Evolutionary conservation across 2,888 invertebrate species (phyloP).

Genomic region (Drosophila nigricruria): DNA sequence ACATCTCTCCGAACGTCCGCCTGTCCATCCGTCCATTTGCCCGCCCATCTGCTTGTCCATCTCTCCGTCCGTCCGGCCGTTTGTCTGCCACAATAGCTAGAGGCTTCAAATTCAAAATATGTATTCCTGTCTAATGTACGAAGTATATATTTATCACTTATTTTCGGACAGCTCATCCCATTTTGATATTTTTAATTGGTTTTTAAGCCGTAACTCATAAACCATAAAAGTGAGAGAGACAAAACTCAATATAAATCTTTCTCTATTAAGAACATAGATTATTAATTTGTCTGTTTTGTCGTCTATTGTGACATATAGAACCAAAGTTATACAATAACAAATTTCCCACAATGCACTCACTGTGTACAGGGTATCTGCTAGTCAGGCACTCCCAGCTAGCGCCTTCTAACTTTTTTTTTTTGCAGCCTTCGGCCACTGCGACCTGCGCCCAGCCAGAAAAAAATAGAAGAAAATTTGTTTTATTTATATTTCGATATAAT

Average conservation of each 20-base stretch:
- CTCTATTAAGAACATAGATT: neutral
- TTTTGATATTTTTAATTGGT: neutral
- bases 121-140: too few species aligned
- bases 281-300: too few species aligned
- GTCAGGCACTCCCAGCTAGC: neutral
- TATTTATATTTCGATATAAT: slow-evolving; percentile 38
- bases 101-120: neutral
- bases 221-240: neutral
- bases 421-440: slow-evolving; percentile 26
- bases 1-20: neutral
- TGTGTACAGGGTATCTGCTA: neutral
- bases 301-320: too few species aligned
- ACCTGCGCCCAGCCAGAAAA: slow-evolving; percentile 32
- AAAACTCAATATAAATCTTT: neutral
- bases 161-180: neutral
- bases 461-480: slow-evolving; percentile 7
- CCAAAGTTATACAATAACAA: neutral
- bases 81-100: neutral
- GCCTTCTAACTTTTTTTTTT: neutral
- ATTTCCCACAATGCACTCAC: neutral
- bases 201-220: neutral
- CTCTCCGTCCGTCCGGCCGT: neutral
- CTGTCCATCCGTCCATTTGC: neutral
- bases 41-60: neutral
- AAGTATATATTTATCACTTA: neutral